Evolutionary conservation across 2,797 vertebrate genomes (phyloP), one percentile per base, ranked within the genome.

Genomic region (Cossypha polioptera): DNA sequence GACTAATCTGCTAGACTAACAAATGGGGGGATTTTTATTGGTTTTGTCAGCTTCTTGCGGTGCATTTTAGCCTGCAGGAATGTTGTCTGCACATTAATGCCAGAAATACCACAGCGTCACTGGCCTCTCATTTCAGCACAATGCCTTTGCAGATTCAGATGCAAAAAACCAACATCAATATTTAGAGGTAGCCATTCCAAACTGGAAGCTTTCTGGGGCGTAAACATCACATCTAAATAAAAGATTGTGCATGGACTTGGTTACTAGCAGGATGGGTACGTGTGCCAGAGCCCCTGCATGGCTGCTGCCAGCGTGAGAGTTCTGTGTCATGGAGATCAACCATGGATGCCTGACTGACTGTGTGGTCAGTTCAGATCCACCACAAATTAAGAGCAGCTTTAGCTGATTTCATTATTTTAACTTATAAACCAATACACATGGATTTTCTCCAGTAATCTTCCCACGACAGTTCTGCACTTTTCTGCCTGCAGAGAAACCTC

Each of bases 1-100:
- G 76, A 86, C 82, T 86, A 43, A 91, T 90, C 68, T 73, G 66
- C 80, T 69, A 92, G 87, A 63, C 84, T 76, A 88, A 92, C 69
- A 71, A 86, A 92, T 8, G 19, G 50, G 48, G 35, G 36, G 65
- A 91, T 83, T 92, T 71, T 94, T 71, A 96, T 90, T 67, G 69
- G 84, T 69, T 96, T 96, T 93, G 92, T 88, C 93, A 94, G 93
- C 90, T 94, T 77, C 88, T 94, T 94, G 88, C 47, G 47, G 83
- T 40, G 69, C 66, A 10, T 80, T 94, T 80, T 87, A 91, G 94
- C 95, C 95, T 86, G 86, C 73, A 83, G 94, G 79, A 86, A 69
- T 45, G 75, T 28, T 85, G 89, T 73, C 77, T 94, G 80, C 54
- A 76, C 88, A 91, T 73, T 90, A 93, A 85, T 82, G 87, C 91